These are phyloP conservation scores for Lasioglossum figueresi DNA, from an alignment of 2,888 invertebrate species.

Conservation along the genomic window DNA sequence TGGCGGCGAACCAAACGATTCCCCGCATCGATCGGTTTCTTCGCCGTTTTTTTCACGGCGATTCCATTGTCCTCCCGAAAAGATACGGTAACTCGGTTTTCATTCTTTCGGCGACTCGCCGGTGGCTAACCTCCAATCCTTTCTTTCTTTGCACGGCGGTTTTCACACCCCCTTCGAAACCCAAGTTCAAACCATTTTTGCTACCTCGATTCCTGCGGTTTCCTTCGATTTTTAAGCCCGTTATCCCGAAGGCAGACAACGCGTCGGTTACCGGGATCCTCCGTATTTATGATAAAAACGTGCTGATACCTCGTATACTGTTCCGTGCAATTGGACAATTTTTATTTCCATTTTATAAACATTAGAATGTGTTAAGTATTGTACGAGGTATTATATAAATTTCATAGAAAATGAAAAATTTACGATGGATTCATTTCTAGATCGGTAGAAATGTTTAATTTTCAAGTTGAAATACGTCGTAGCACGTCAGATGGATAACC, in stretches of 20 bases:
- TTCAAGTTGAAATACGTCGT: too few species aligned
- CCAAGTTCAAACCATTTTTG: background rate
- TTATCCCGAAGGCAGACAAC: background rate
- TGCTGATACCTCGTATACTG: too few species aligned
- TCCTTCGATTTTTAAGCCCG: background rate
- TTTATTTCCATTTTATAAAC: too few species aligned
- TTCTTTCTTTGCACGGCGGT: background rate
- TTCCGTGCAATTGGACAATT: too few species aligned
- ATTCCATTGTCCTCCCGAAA: background rate
- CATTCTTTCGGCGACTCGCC: background rate
- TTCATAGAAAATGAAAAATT: too few species aligned
- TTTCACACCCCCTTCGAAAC: background rate
- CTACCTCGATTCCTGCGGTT: background rate
- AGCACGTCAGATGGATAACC: background rate
- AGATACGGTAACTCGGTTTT: background rate
- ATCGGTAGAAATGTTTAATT: too few species aligned
- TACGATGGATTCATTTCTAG: too few species aligned
- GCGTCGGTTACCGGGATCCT: background rate
- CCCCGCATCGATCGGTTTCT: constrained; percentile 2
- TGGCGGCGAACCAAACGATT: background rate
- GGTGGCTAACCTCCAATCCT: background rate
- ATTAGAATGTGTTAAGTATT: too few species aligned
- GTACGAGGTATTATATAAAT: too few species aligned
- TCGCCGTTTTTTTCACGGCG: background rate
- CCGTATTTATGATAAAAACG: too few species aligned